phyloP scores from a whole-genome alignment of 2,113 vertebrate genomes.

The Zootoca vivipara region DNA sequence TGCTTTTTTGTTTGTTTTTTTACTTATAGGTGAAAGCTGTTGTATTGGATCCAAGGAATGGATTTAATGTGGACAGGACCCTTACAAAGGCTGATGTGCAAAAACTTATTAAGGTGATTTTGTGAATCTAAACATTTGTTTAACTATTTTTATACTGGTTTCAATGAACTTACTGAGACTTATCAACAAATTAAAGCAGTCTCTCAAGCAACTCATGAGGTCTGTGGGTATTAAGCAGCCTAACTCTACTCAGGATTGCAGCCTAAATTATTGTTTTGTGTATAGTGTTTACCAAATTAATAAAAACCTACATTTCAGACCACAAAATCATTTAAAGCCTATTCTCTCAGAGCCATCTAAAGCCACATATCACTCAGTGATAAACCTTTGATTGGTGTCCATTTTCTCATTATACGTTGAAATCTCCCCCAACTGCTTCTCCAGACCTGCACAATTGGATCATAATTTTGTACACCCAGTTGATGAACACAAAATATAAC shows the following conservation, averaged over 20 bases:
- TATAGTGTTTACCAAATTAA: background rate
- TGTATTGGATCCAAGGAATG: conserved; percentile 85
- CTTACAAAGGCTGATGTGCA: conserved; percentile 82
- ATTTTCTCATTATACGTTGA: background rate
- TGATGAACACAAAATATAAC: background rate
- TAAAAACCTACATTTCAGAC: background rate
- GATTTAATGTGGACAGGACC: conserved; percentile 79
- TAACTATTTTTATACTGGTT: background rate
- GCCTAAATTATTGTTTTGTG: background rate
- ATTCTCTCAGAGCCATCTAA: background rate
- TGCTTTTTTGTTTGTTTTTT: conserved; percentile 24
- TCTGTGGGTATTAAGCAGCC: background rate
- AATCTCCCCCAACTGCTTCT: background rate
- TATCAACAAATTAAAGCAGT: background rate
- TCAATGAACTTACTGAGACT: background rate
- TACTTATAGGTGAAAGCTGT: conserved; percentile 86
- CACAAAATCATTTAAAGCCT: background rate
- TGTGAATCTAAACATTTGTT: background rate
- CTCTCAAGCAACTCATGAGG: too few species aligned
- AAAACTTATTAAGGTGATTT: conserved; percentile 85
- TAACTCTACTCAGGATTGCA: background rate
- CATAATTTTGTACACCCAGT: background rate
- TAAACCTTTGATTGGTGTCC: background rate
- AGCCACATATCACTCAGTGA: background rate
- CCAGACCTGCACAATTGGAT: background rate